A percentile compares a stretch with the other conserved stretches of the same genome.
Evolutionary conservation across 2,113 vertebrate genomes (phyloP).

Genomic region (Mesocricetus auratus): DNA sequence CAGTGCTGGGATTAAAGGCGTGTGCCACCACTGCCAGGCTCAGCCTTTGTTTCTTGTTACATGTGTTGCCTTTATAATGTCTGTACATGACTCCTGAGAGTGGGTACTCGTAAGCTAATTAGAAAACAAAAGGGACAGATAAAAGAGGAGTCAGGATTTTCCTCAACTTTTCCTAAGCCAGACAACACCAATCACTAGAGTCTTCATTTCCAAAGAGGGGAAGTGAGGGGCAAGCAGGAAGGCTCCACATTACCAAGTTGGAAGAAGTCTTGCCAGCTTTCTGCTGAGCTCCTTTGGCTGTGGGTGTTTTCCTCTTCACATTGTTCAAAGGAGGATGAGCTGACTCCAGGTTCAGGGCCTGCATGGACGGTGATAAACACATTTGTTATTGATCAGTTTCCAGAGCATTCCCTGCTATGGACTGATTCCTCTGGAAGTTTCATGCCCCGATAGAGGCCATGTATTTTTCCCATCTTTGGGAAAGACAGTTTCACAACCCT

Average conservation of each 20-base stretch:
- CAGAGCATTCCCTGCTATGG: neutral
- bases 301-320: neutral
- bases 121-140: neutral
- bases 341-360: neutral
- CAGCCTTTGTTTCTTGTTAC: neutral
- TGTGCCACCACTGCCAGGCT: no score
- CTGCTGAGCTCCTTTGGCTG: neutral
- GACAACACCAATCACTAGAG: neutral
- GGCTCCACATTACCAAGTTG: neutral
- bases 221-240: neutral
- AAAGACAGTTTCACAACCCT: neutral
- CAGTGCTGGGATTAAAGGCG: no score
- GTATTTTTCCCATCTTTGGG: neutral
- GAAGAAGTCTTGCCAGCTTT: neutral
- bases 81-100: neutral
- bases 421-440: neutral
- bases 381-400: neutral
- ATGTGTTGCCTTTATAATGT: neutral
- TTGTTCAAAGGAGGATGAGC: fast-evolving
- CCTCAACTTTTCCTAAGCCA: neutral
- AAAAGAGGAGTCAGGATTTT: neutral
- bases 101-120: neutral
- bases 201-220: neutral
- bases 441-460: neutral
- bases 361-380: no score